A percentile compares a stretch with the other conserved stretches of the same genome.
Evolutionary conservation across 2,113 vertebrate genomes (phyloP).

Genomic region (Oriolus oriolus): DNA sequence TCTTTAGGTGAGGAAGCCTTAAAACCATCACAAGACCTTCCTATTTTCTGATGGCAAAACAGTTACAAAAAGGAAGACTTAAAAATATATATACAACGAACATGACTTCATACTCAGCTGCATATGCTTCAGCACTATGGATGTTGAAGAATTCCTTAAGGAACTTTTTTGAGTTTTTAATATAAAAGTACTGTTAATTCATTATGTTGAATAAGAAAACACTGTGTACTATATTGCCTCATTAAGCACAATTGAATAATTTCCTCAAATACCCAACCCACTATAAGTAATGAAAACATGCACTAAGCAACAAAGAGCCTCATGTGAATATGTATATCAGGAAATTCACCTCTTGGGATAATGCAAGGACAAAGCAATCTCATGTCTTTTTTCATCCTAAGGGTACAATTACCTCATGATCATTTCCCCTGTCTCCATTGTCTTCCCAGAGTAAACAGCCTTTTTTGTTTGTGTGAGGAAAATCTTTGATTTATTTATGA

Average conservation of each 20-base stretch:
- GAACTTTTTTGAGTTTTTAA: background rate
- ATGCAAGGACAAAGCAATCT: constrained; percentile 24
- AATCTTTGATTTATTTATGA: constrained; percentile 45
- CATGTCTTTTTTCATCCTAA: background rate
- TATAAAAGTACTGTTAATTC: background rate
- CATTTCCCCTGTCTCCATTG: background rate
- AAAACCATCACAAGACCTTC: accelerated
- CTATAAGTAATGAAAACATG: constrained; percentile 13
- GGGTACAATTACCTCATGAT: constrained; percentile 22
- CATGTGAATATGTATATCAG: background rate
- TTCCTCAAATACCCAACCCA: background rate
- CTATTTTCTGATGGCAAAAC: background rate
- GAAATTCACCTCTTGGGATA: constrained; percentile 14
- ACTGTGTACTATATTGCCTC: background rate
- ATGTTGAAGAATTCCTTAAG: background rate
- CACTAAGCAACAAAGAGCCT: background rate
- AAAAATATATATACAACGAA: background rate
- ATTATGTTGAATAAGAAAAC: constrained; percentile 5
- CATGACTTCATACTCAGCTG: background rate
- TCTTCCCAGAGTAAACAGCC: constrained; percentile 17
- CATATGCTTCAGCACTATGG: background rate
- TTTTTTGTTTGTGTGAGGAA: background rate
- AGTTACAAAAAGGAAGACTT: background rate
- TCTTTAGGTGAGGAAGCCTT: background rate
- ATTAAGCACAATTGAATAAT: constrained; percentile 35